Evolutionary conservation across 2,888 invertebrate species (phyloP).

Genomic region (Orthosia cruda): DNA sequence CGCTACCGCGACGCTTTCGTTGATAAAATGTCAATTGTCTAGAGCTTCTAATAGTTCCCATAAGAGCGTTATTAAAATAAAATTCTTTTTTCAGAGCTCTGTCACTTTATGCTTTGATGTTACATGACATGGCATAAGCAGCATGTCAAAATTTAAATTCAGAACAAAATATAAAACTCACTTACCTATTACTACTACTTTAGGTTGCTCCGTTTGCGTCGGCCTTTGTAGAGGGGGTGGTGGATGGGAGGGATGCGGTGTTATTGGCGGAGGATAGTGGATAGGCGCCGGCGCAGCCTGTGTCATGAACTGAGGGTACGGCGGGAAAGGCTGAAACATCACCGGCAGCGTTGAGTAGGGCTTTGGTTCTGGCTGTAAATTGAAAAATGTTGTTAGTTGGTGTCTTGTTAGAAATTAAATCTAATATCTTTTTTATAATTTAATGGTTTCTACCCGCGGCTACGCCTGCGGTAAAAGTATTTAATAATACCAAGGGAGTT

Average conservation of each 20-base stretch:
- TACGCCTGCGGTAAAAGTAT: too few species aligned
- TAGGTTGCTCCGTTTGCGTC: constrained; percentile 87
- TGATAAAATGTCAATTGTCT: too few species aligned
- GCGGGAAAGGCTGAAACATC: constrained; percentile 88
- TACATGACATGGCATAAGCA: too few species aligned
- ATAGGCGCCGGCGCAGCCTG: constrained; percentile 83
- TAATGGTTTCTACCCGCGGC: too few species aligned
- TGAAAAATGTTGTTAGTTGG: constrained; percentile 10
- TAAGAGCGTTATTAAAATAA: too few species aligned
- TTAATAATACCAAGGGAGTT: constrained; percentile 71
- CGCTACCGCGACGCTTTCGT: too few species aligned
- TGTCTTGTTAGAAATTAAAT: background rate
- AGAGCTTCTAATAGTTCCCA: too few species aligned
- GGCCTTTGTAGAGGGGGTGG: constrained; percentile 77
- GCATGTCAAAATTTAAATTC: background rate
- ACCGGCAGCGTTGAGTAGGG: constrained; percentile 87
- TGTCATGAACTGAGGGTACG: constrained; percentile 85
- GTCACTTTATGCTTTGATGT: too few species aligned
- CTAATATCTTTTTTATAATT: too few species aligned
- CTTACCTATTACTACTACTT: constrained; percentile 92
- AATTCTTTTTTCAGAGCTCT: too few species aligned
- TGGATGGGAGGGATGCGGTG: constrained; percentile 81
- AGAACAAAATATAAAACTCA: background rate
- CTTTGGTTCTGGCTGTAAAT: constrained; percentile 89
- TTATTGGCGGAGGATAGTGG: constrained; percentile 88